A percentile compares a stretch with the other conserved stretches of the same genome.
phyloP scores from a whole-genome alignment of 2,888 invertebrate genomes.

The Gandaritis pyraliata region DNA sequence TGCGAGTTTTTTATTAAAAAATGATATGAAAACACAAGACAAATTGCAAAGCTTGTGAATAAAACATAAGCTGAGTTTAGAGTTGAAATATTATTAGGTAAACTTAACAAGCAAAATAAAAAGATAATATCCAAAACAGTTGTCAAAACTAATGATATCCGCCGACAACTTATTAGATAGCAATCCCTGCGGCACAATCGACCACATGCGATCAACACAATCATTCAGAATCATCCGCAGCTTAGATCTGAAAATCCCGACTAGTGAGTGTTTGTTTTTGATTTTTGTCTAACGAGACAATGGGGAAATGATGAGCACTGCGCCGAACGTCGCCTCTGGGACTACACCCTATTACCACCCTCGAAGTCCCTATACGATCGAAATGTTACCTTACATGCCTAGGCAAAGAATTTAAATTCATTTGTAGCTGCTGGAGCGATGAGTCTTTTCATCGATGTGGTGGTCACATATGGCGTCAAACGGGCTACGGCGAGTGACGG shows the following conservation, averaged over 20 bases:
- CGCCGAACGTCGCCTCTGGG: constrained; percentile 78
- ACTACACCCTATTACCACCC: constrained; percentile 77
- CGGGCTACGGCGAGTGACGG: constrained; percentile 80
- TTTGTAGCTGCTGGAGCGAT: constrained; percentile 47
- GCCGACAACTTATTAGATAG: constrained; percentile 51
- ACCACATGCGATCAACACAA: constrained; percentile 64
- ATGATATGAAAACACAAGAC: too few species aligned
- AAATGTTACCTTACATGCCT: constrained; percentile 59
- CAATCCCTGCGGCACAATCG: constrained; percentile 70
- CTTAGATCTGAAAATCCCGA: constrained; percentile 78
- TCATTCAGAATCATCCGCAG: constrained; percentile 74
- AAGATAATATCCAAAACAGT: constrained; percentile 37
- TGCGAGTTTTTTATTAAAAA: not conserved
- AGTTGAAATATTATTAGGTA: not conserved
- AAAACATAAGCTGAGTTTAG: not conserved
- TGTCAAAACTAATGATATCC: constrained; percentile 41
- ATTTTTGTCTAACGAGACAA: constrained; percentile 85
- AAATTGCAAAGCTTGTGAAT: not conserved
- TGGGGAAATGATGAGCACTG: constrained; percentile 84
- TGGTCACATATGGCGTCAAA: constrained; percentile 81
- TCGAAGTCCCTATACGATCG: constrained; percentile 44
- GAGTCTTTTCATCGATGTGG: constrained; percentile 56
- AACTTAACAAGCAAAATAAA: constrained; percentile 30
- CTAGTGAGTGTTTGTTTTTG: constrained; percentile 81
- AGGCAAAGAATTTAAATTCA: constrained; percentile 57